These are phyloP conservation scores for Philhelius pedissequus DNA, from an alignment of 2,888 invertebrate genomes.

Conservation along the genomic window DNA sequence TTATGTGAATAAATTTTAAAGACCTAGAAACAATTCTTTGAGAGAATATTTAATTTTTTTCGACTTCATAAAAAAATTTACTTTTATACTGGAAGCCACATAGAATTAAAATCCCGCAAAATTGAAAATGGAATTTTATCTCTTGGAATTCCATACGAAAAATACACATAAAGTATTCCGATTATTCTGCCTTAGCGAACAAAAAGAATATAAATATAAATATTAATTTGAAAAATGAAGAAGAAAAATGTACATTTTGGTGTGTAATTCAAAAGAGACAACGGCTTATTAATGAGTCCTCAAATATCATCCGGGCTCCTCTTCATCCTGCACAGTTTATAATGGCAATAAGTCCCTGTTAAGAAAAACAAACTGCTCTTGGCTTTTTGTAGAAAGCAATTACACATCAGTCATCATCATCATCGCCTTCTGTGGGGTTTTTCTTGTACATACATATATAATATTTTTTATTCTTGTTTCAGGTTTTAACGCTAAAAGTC, in stretches of 20 bases:
- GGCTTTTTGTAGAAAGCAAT: neutral
- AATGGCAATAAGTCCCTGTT: neutral
- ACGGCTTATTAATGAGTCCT: constrained; percentile 32
- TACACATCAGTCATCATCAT: neutral
- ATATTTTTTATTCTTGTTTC: neutral
- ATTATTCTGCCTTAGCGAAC: neutral
- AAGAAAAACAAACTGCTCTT: neutral
- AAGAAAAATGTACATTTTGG: neutral
- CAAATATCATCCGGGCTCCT: neutral
- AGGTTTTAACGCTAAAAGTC: neutral
- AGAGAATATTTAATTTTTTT: too few relatives aligned
- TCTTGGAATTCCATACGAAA: neutral
- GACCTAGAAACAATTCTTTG: too few relatives aligned
- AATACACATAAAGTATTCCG: neutral
- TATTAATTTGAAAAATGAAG: constrained; percentile 9
- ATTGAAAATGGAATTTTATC: neutral
- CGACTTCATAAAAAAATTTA: neutral
- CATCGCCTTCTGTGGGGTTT: neutral
- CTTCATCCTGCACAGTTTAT: neutral
- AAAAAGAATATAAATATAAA: neutral
- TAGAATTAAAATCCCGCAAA: too few relatives aligned
- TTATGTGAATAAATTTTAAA: too few relatives aligned
- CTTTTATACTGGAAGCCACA: neutral
- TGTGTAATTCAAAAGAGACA: constrained; percentile 20
- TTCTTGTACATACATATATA: too few relatives aligned